These are phyloP conservation scores for Microcebus jonahi DNA, from an alignment of 2,113 vertebrate species.

Conservation along the genomic window DNA sequence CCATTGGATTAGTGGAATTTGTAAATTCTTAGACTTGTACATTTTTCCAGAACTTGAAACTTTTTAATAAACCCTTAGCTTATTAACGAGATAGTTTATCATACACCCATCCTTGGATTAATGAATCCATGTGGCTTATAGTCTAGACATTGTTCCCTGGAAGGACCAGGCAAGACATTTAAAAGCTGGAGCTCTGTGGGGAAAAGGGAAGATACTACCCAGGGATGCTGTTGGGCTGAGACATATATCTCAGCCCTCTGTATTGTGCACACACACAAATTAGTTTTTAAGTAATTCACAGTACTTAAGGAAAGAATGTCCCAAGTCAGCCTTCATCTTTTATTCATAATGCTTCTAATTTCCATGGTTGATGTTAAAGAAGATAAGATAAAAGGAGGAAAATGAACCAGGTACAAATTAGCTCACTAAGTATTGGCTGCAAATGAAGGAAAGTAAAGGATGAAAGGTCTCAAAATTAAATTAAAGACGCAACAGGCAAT, in stretches of 20 bases:
- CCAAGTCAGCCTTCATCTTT: constrained; percentile 57
- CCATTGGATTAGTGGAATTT: constrained; percentile 56
- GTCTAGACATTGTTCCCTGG: background rate
- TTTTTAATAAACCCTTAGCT: constrained; percentile 9
- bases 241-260: background rate
- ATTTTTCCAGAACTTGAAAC: constrained; percentile 49
- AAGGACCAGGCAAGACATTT: background rate
- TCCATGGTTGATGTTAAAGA: constrained; percentile 42
- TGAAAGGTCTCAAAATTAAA: constrained; percentile 76
- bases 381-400: constrained; percentile 74
- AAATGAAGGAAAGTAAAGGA: constrained; percentile 52
- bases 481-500: constrained; percentile 43
- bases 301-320: constrained; percentile 11
- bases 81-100: constrained; percentile 36
- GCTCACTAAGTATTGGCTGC: constrained; percentile 61
- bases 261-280: background rate
- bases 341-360: constrained; percentile 64
- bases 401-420: constrained; percentile 73
- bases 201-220: background rate
- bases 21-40: constrained; percentile 46
- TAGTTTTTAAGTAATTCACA: constrained; percentile 62
- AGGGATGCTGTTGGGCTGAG: background rate
- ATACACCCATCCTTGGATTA: background rate
- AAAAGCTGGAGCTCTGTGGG: background rate
- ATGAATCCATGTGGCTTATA: constrained; percentile 28